A percentile compares a stretch with the other conserved stretches of the same genome.
phyloP scores from a whole-genome alignment of 2,113 vertebrate genomes.

The Sprattus sprattus region DNA sequence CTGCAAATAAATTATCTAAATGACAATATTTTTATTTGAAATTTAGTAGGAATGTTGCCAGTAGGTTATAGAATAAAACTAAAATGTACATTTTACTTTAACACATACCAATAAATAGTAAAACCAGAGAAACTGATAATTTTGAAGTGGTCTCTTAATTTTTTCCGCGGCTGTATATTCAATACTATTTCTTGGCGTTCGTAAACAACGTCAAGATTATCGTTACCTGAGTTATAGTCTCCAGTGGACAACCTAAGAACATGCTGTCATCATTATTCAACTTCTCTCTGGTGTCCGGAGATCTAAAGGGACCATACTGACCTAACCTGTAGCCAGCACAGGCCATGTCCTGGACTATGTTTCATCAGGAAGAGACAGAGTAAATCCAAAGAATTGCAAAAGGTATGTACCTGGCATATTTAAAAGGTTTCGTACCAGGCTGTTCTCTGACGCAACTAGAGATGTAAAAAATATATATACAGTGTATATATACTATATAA shows the following conservation, averaged over 20 bases:
- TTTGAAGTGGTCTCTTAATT: no score
- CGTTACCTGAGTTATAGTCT: neutral
- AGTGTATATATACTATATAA: neutral
- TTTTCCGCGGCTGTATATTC: no score
- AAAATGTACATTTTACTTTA: no score
- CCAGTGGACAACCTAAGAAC: neutral
- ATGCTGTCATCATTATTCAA: neutral
- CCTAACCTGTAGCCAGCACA: neutral
- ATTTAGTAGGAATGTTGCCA: no score
- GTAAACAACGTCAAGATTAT: neutral
- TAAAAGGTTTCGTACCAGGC: neutral
- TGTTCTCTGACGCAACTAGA: neutral
- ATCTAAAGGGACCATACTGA: neutral
- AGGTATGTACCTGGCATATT: neutral
- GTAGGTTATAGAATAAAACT: no score
- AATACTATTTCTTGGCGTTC: neutral
- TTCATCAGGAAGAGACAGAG: neutral
- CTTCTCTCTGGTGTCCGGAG: neutral
- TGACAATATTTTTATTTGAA: no score
- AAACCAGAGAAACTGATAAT: no score
- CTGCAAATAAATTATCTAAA: no score
- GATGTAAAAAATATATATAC: neutral
- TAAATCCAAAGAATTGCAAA: neutral
- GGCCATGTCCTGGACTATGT: neutral
- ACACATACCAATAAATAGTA: no score